Evolutionary conservation across 2,113 vertebrate genomes (phyloP), one percentile per base, ranked within the genome.

Genomic region (Eptesicus fuscus): DNA sequence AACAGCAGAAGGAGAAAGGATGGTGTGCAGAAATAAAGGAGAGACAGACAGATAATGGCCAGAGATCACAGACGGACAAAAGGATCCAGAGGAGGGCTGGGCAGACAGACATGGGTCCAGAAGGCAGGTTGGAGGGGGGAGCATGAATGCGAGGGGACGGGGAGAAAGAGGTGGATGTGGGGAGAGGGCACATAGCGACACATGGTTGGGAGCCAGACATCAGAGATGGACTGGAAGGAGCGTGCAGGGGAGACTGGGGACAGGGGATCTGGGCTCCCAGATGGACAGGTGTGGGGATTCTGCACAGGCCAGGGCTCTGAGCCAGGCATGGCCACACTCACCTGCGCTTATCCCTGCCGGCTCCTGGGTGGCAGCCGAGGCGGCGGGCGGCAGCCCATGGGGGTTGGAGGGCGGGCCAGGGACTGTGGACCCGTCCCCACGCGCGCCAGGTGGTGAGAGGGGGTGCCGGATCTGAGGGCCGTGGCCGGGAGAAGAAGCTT

Each of bases 331-430:
- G 80, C 53, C 87, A 82, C 35, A 97, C 97, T 97, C 95, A 97
- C 97, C 97, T 94, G 93, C 51, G 83, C 93, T 96, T 96, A 97
- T 69, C 95, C 77, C 87, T 94, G 97, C 80, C 49, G 89, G 11
- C 84, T 96, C 84, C 93, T 92, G 84, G 88, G 88, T 91, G 92
- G 95, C 92, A 95, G 92, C 83, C 71, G 74, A 92, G 95, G 96
- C 61, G 96, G 97, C 70, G 96, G 97, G 94, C 87, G 95, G 95
- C 88, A 92, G 97, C 95, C 97, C 97, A 97, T 97, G 93, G 92
- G 96, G 85, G 63, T 83, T 96, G 90, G n/a, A 92, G 95, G 79
- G 85, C 53, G 61, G 93, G 93, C 77, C 63, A 84, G 94, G 77
- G 92, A 78, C 90, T 94, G 94, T 74, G 22, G 95, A 96, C 96